Evolutionary conservation across 2,113 vertebrate genomes (phyloP), one percentile per base, ranked within the genome.

Genomic region (Sakesphorus luctuosus): DNA sequence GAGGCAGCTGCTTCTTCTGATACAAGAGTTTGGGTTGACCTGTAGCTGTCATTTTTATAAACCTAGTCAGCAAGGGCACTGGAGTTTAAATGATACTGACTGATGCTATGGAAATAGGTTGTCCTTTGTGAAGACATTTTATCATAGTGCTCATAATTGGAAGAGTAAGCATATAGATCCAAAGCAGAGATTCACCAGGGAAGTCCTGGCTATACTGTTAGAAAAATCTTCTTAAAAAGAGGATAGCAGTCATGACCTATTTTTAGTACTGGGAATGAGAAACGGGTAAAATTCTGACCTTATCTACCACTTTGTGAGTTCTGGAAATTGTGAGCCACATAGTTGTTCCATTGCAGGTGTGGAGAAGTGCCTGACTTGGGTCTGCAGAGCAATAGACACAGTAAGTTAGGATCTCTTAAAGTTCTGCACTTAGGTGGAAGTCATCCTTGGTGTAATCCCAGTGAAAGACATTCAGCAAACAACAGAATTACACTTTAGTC

Each of bases 31-130:
- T 56, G 65, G 50, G n/a, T 66, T 66, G 67, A 87, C 73, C 62
- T 84, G 88, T 61, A 74, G 53, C 44, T 88, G 67, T 86, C 75
- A 58, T 85, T 90, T 93, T 90, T 83, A 89, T 79, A 94, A 95
- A 92, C 46, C 19, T 80, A 77, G 36, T 91, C 92, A 88, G 63
- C 92, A 91, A 95, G 82, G 53, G 36, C 75, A 87, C n/a, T 65
- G 29, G 23, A 77, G 3, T 94, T 83, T 93, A 77, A 93, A 71
- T 36, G 36, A 71, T 92, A 84, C 35, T 92, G 83, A 90, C n/a
- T 82, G 62, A 71, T 76, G 35, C 29, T 66, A 58, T 88, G 85
- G 61, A 90, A 95, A 73, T 77, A 86, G 23, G 33, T 81, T 74
- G 75, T 88, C 74, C 50, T 93, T 86, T 89, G 43, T 67, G 75